phyloP scores from a whole-genome alignment of 2,113 vertebrate genomes.

The Recurvirostra avosetta region DNA sequence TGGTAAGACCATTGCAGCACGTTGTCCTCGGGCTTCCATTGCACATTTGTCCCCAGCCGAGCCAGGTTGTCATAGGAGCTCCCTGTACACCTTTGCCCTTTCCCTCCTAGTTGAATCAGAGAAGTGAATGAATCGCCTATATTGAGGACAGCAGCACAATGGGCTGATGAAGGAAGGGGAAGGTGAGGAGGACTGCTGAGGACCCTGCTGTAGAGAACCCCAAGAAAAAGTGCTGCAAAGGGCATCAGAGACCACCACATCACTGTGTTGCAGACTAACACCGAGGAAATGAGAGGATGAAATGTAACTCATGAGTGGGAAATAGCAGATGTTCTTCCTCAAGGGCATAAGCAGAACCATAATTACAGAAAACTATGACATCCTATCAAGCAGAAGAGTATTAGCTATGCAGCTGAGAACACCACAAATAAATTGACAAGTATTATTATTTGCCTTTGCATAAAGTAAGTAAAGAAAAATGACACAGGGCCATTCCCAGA shows the following conservation, averaged over 20 bases:
- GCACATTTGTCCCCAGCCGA: not conserved
- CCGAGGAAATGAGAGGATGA: not conserved
- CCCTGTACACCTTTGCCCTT: not conserved
- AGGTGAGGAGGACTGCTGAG: not conserved
- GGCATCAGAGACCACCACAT: not conserved
- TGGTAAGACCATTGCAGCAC: not conserved
- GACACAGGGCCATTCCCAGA: not conserved
- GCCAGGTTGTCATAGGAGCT: not conserved
- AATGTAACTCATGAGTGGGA: slow-evolving; percentile 32
- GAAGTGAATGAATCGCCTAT: not conserved
- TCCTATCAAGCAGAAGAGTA: slow-evolving; percentile 50
- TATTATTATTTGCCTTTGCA: slow-evolving; percentile 25
- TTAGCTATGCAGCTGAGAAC: slow-evolving; percentile 26
- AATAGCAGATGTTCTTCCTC: slow-evolving; percentile 66
- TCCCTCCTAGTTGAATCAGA: not conserved
- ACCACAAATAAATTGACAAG: slow-evolving; percentile 42
- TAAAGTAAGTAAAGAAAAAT: not conserved
- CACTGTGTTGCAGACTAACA: not conserved
- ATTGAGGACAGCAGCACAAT: not conserved
- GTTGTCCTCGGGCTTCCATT: not conserved
- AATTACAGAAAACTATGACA: slow-evolving; percentile 38
- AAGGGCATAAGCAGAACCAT: slow-evolving; percentile 40
- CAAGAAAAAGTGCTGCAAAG: not conserved
- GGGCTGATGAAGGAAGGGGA: not conserved
- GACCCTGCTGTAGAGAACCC: not conserved